Conservation (phyloP, 2,113 vertebrate species). For the Lophius piscatorius region DNA sequence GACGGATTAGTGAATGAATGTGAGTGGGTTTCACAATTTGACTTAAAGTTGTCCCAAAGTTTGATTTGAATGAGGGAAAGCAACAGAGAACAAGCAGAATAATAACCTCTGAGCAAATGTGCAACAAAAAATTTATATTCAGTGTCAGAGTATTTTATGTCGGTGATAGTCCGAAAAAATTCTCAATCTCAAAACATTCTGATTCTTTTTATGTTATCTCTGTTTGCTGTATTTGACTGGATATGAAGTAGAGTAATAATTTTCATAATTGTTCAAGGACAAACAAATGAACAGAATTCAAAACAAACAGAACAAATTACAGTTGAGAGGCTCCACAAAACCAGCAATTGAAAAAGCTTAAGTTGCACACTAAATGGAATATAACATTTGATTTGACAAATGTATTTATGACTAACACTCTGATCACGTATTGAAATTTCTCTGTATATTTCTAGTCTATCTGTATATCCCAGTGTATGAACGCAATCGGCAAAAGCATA, state of each 20-base stretch:
- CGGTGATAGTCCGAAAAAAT: constrained; percentile 2
- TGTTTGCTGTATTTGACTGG: too few species aligned
- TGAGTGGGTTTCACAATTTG: constrained; percentile 14
- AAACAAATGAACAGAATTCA: neutral
- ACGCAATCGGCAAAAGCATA: neutral
- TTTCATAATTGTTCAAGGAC: constrained; percentile 15
- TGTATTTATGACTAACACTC: too few species aligned
- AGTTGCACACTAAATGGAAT: neutral
- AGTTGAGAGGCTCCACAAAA: neutral
- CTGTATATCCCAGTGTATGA: neutral
- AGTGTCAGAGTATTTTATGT: constrained; percentile 2
- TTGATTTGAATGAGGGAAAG: neutral
- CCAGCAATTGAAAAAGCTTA: neutral
- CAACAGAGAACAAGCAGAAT: neutral
- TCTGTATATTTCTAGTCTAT: too few species aligned
- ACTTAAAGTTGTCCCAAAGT: constrained; percentile 19
- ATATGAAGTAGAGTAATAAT: constrained; percentile 24
- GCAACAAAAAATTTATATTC: constrained; percentile 26
- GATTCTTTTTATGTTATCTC: too few species aligned
- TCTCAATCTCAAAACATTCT: too few species aligned
- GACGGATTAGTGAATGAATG: constrained; percentile 15
- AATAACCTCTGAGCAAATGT: neutral
- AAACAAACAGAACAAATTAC: neutral
- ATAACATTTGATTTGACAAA: neutral
- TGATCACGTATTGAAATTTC: too few species aligned